Evolutionary conservation across 2,888 invertebrate genomes (phyloP), one percentile per base, ranked within the genome.

Genomic region (Diadegma fenestrale): DNA sequence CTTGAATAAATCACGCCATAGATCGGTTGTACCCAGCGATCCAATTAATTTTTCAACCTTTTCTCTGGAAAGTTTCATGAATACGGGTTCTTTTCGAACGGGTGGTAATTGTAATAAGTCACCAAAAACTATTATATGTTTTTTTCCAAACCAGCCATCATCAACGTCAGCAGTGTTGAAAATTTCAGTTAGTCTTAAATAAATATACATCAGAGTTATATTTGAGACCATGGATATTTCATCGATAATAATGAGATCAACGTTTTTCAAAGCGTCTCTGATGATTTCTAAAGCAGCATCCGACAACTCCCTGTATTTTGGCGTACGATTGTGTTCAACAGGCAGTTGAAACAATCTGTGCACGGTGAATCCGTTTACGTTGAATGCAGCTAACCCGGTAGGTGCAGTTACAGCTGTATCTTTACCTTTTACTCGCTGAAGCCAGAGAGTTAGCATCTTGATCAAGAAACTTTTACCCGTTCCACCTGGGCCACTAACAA

Each of bases 361-460:
- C 37, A 91, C 85, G 66, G 90, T 91, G 73, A 92, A 84, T 68
- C 91, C 91, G 68, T 90, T 88, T 8, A 92, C 88, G 84, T 91
- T 90, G 73, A 90, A 91, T 90, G 75, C 91, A 45, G 90, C 90
- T 54, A 92, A 89, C 58, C 91, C 30, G 30, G 30, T 30, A 4
- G 30, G 30, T 30, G 30, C 30, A 30, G 30, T 30, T 30, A 30
- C 30, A 30, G 30, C 30, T 30, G 30, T 30, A 30, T 30, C 30
- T 30, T 30, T 30, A 30, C 30, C 30, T 30, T 30, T 30, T 30
- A 30, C 30, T 30, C 4, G 30, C 30, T 30, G 30, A 30, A 30
- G 30, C 30, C 30, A 30, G 30, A 30, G 30, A 30, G 30, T 30
- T 30, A 30, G 30, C 30, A 30, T 30, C 30, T 30, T 30, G 1